A percentile compares a stretch with the other conserved stretches of the same genome.
Conservation (phyloP, 2,113 vertebrate genomes). For the Rhabdornis inornatus region DNA sequence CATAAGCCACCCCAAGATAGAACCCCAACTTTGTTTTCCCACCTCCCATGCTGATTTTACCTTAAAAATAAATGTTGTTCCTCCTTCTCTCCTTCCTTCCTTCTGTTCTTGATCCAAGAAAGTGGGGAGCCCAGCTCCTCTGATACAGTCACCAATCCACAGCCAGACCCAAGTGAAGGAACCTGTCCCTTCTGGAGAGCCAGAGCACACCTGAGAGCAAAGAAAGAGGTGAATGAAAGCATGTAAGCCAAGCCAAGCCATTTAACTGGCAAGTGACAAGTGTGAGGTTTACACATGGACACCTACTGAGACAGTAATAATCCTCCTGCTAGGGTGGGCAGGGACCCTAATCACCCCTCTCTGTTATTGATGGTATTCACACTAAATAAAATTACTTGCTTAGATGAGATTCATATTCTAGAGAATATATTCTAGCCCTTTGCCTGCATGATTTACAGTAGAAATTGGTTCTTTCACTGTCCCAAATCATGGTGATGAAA, state of each 20-base stretch:
- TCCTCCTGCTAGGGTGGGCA: neutral
- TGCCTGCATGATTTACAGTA: neutral
- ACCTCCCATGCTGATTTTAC: neutral
- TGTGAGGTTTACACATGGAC: neutral
- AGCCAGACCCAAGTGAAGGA: neutral
- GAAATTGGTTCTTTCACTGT: neutral
- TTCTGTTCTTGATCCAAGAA: rapidly evolving
- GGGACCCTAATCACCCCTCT: neutral
- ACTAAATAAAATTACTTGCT: neutral
- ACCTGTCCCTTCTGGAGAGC: neutral
- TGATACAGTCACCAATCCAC: neutral
- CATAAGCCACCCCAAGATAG: neutral
- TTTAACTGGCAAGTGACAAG: neutral
- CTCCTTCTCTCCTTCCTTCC: too few species aligned
- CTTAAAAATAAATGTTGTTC: rapidly evolving
- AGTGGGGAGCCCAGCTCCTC: rapidly evolving
- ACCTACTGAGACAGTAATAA: neutral
- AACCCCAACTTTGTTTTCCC: rapidly evolving
- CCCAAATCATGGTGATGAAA: neutral
- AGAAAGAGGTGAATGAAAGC: neutral
- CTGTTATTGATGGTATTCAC: neutral
- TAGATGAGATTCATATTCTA: neutral
- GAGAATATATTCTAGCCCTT: neutral
- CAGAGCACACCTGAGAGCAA: neutral
- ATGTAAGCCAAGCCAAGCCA: neutral